These are phyloP conservation scores for Octomys mimax DNA, from an alignment of 2,797 vertebrate species.

Conservation along the genomic window DNA sequence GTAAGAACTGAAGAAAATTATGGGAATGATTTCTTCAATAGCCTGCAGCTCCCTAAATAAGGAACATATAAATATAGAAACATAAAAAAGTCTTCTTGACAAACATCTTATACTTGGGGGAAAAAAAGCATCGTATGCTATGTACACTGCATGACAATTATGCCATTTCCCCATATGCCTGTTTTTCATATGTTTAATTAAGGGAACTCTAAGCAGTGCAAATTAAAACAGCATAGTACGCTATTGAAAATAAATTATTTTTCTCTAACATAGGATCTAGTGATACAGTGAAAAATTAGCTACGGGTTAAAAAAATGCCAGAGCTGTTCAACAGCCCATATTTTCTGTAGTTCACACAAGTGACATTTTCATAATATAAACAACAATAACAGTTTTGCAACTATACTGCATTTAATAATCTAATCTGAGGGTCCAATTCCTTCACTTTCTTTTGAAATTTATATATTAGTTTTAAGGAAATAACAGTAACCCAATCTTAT, in stretches of 20 bases:
- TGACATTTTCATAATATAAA: constrained; percentile 56
- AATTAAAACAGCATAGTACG: constrained; percentile 68
- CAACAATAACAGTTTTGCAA: background rate
- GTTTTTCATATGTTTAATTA: constrained; percentile 71
- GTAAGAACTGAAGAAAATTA: constrained; percentile 32
- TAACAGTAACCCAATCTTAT: background rate
- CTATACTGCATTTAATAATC: background rate
- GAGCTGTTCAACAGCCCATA: constrained; percentile 23
- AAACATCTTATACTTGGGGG: constrained; percentile 47
- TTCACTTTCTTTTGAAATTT: background rate
- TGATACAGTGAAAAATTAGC: constrained; percentile 59
- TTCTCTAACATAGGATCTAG: constrained; percentile 24
- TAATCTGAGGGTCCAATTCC: background rate
- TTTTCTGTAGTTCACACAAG: constrained; percentile 45
- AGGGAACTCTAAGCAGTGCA: constrained; percentile 56
- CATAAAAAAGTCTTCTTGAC: constrained; percentile 60
- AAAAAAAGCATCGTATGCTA: constrained; percentile 32
- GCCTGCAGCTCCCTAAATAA: constrained; percentile 59
- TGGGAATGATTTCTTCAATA: constrained; percentile 61
- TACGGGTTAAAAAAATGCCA: constrained; percentile 54
- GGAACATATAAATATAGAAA: constrained; percentile 67
- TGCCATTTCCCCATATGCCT: background rate
- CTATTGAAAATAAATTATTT: constrained; percentile 65
- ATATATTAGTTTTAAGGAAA: background rate
- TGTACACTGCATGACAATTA: constrained; percentile 42